phyloP scores from a whole-genome alignment of 2,113 vertebrate species.

The Crotalus viridis region DNA sequence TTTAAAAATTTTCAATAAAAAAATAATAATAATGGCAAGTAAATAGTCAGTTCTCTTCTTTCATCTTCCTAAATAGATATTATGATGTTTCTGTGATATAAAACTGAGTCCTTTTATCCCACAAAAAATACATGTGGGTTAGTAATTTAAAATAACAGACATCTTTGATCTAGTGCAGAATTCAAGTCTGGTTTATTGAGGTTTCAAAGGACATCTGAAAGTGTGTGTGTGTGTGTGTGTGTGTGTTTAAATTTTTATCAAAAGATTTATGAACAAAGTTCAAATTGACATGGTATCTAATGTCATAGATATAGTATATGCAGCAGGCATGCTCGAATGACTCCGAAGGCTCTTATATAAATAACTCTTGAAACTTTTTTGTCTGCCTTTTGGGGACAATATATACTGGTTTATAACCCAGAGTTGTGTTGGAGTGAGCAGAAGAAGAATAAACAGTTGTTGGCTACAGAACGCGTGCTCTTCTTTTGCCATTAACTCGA shows the following conservation, averaged over 20 bases:
- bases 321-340: not conserved
- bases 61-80: not conserved
- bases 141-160: not conserved
- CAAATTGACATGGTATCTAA: not conserved
- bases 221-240: too few relatives aligned
- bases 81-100: not conserved
- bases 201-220: not conserved
- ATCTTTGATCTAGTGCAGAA: not conserved
- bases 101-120: not conserved
- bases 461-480: too few relatives aligned
- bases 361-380: too few relatives aligned
- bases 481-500: too few relatives aligned
- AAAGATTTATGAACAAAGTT: not conserved
- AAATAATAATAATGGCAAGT: not conserved
- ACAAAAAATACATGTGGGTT: not conserved
- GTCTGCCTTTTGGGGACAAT: too few relatives aligned
- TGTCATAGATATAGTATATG: not conserved
- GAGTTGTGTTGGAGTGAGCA: too few relatives aligned
- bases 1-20: too few relatives aligned
- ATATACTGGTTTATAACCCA: too few relatives aligned
- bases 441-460: too few relatives aligned
- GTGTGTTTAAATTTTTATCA: not conserved
- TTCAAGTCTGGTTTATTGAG: not conserved
- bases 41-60: not conserved
- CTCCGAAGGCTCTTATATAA: too few relatives aligned